Base-by-base conservation (phyloP, 1,140 invertebrate species). In the Danaus plexippus region DNA sequence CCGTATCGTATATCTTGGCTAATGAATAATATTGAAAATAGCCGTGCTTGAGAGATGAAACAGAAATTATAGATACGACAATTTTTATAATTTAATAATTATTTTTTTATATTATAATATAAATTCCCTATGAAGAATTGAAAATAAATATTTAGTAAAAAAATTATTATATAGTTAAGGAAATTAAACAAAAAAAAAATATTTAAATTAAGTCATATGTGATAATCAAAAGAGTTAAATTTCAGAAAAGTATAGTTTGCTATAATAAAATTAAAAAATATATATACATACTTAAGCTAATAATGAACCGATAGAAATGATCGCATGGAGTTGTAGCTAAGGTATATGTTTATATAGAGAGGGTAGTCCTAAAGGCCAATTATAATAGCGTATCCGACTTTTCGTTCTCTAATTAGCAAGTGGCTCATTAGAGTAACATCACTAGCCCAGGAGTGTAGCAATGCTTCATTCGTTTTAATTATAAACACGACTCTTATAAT, bases 391-490 rank as follows among this genome's bases (percentile, higher is more conserved):
- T 75, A 80, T 80, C 73, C 79, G 71, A 72, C 80, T 82, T 80
- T 85, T 85, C 80, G 80, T 84, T 77, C 82, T 71, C 82, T 85
- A 85, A 84, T 85, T 85, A 85, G 80, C 79, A 72, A 82, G 71
- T 78, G 75, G 68, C 77, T 85, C 82, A 85, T 85, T 85, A 85
- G 78, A 80, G 76, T 73, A 75, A 85, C 81, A 85, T 81, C 78
- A 77, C 75, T 81, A 81, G 72, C 71, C 77, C 65, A 73, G 62
- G 63, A 77, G 72, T 71, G 71, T 73, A 70, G 72, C 75, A 68
- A 78, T 78, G 82, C 73, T 73, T 80, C 79, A 81, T 84, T 84
- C 80, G 80, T 75, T 81, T 81, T 83, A 84, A 86, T 83, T 84
- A 85, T 83, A 80, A 80, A 83, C 76, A 77, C 67, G 70, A 69